Evolutionary conservation across 1,140 invertebrate genomes (phyloP).

Genomic region (Caerostris darwini): DNA sequence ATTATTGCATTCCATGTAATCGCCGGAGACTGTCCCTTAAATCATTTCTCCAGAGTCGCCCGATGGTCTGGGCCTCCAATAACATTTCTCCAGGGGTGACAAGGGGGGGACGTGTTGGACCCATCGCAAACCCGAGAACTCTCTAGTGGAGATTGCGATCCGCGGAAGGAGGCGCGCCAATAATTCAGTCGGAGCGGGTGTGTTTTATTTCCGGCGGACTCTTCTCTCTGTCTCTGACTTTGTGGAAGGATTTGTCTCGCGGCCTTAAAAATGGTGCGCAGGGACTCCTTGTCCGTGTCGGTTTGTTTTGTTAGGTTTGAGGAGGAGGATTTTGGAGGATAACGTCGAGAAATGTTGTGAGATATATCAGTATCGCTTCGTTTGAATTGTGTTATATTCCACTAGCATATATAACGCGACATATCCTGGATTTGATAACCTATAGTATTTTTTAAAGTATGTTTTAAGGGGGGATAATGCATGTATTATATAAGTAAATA

Average conservation of each 20-base stretch:
- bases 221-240: neutral
- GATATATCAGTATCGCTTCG: no score
- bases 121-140: neutral
- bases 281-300: no score
- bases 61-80: slow-evolving; percentile 8
- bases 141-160: slow-evolving; percentile 15
- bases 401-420: no score
- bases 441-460: no score
- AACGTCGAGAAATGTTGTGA: no score
- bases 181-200: slow-evolving; percentile 29
- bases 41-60: slow-evolving; percentile 47
- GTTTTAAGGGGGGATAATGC: no score
- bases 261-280: no score
- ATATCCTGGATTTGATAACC: no score
- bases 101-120: neutral
- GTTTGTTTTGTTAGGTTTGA: no score
- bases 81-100: slow-evolving; percentile 22
- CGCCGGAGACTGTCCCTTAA: slow-evolving; percentile 27
- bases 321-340: no score
- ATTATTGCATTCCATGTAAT: slow-evolving; percentile 41
- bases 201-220: slow-evolving; percentile 19
- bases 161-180: neutral
- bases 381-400: no score
- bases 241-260: neutral
- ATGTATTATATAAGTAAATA: no score